These are phyloP conservation scores for Phrynosoma blainvillii DNA, from an alignment of 2,113 vertebrate species.

Conservation along the genomic window DNA sequence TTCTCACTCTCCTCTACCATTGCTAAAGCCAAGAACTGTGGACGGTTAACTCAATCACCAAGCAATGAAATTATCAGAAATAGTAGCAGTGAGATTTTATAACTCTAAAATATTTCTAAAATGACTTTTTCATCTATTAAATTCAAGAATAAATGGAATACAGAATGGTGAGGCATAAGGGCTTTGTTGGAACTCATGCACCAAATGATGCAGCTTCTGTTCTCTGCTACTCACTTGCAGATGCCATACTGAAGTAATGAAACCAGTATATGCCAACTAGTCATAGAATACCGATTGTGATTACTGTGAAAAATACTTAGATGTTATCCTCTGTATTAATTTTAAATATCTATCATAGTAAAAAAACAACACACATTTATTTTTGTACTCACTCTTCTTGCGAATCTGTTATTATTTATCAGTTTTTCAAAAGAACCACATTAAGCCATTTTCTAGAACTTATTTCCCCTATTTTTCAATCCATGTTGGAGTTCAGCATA, in stretches of 20 bases:
- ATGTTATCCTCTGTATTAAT: not conserved
- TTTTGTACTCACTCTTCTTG: too few relatives aligned
- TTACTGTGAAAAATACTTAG: not conserved
- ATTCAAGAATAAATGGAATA: conserved; percentile 51
- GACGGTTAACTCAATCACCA: conserved; percentile 54
- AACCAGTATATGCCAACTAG: conserved; percentile 42
- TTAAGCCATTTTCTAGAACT: too few relatives aligned
- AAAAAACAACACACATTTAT: not conserved
- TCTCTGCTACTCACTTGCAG: conserved; percentile 51
- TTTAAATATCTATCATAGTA: not conserved
- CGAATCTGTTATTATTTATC: too few relatives aligned
- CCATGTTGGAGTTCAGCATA: too few relatives aligned
- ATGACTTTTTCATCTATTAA: conserved; percentile 63
- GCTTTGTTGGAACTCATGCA: conserved; percentile 51
- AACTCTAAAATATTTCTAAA: conserved; percentile 65
- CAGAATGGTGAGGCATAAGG: conserved; percentile 33
- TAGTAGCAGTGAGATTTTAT: conserved; percentile 62
- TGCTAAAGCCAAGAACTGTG: conserved; percentile 34
- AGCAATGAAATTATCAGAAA: conserved; percentile 53
- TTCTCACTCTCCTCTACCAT: conserved; percentile 6
- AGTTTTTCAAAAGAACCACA: too few relatives aligned
- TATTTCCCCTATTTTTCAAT: too few relatives aligned
- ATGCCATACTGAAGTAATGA: conserved; percentile 41
- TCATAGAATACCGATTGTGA: not conserved
- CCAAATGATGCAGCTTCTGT: conserved; percentile 47